phyloP scores from a whole-genome alignment of 2,888 invertebrate species.

The Monochamus alternatus region DNA sequence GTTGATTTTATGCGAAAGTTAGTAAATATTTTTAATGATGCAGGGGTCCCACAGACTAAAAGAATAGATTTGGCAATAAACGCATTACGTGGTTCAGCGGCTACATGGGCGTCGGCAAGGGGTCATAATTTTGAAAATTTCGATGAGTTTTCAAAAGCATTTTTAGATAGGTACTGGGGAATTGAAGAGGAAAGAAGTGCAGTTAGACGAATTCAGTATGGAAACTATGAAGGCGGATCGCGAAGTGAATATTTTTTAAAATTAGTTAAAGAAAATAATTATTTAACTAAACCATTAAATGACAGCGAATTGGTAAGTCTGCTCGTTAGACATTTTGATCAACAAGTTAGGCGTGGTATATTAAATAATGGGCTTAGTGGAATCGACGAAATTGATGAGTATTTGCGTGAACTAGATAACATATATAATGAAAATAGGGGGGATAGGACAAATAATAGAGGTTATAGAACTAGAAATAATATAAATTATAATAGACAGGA shows the following conservation, averaged over 20 bases:
- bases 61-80: neutral
- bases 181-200: no score
- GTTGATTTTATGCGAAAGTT: constrained; percentile 1
- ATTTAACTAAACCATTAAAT: neutral
- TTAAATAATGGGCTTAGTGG: neutral
- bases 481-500: neutral
- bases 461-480: neutral
- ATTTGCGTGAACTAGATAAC: neutral
- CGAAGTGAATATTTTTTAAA: constrained; percentile 9
- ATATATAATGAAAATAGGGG: neutral
- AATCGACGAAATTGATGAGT: constrained; percentile 5
- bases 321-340: constrained; percentile 2
- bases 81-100: neutral
- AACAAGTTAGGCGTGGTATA: neutral
- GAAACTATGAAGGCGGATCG: neutral
- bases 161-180: neutral
- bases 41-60: neutral
- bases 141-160: neutral
- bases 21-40: neutral
- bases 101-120: neutral
- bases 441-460: neutral
- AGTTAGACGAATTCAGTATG: neutral
- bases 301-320: neutral
- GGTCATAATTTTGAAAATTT: neutral
- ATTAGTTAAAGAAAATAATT: neutral